Base-by-base conservation (phyloP, 2,797 vertebrate genomes). In the Falco concolor region DNA sequence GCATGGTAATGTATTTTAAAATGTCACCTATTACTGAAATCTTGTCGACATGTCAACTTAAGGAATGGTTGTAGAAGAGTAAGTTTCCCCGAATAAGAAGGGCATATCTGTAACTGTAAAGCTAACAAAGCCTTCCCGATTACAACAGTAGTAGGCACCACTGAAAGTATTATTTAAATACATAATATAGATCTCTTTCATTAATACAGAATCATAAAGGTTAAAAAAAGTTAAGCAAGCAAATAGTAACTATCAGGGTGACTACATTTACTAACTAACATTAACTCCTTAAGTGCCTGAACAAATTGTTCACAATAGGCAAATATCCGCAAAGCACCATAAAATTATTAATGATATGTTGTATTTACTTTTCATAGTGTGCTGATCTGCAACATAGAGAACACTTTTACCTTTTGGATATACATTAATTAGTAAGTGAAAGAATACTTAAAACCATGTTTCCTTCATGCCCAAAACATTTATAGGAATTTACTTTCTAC, bases 81-180 rank as follows among this genome's bases (percentile, higher is more conserved):
- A 85, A 59, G 79, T 45, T 83, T 57, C 67, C 80, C 80, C 49
- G 24, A 84, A 74, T 65, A 89, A 60, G 56, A 70, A 90, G 44
- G 40, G 25, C 13, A 5, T 49, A 86, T 65, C 44, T 57, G n/a
- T 52, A 91, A 85, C 44, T 95, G 56, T 44, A 67, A 70, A 95
- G 49, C 67, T 81, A 88, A 85, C 28, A 73, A 61, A 88, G 65
- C 42, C 65, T 91, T 90, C 53, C 8, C 38, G 4, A 80, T 76
- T 32, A 73, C 34, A 84, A 81, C 40, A 94, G 49, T 54, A 82
- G 83, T 42, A 83, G 90, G 81, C 72, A 92, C 36, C 59, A 80
- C 74, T 87, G 84, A 93, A 95, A 73, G 49, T 86, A 64, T 50
- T 54, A 60, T 73, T 96, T 95, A 90, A 96, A 94, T 94, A 90